Evolutionary conservation across 2,113 vertebrate species (phyloP), one percentile per base, ranked within the genome.

Genomic region (Verasper variegatus): DNA sequence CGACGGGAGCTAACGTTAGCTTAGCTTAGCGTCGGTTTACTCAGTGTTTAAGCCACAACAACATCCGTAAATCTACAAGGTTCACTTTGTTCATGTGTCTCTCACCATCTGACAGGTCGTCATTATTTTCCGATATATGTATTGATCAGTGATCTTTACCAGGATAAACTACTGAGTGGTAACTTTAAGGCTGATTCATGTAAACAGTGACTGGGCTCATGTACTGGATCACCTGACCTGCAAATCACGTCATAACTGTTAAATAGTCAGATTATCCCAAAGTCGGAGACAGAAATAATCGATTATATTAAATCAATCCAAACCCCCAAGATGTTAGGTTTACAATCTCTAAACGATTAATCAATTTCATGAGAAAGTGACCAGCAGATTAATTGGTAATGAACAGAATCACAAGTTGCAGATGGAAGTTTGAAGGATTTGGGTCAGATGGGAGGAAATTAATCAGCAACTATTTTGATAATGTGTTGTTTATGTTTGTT

Each of bases 1-100:
- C 74, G 68, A 52, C 10, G 18, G 54, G 68, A 69, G 85, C 85
- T 91, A 86, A 63, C 71, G 58, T 72, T 91, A 92, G 85, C 80
- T 76, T 91, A 89, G 91, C 88, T 18, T 51, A 51, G 2, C 20
- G 62, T 11, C 31, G 47, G 24, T 58, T 68, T 49, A 23, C 20
- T 72, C 23, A 54, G 15, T 10, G 18, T 23, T 68, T 26, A 2
- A 1, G 5, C 20, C 42, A 55, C 13, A 35, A 59, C 63, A 26
- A 27, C 13, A 3, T 5, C 2, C 5, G 23, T 1, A 26, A 10
- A 9, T 9, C 51, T 6, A 17, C 45, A 17, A 17, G 45, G 20
- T 9, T 54, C 1, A 1, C 0, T 4, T 27, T 54, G 0, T 35
- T 31, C 9, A 2, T 4, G 1, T 45, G 7, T 58, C 26, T 4